Evolutionary conservation across 1,140 invertebrate genomes (phyloP), one percentile per base, ranked within the genome.

Genomic region (Batillaria attramentaria): DNA sequence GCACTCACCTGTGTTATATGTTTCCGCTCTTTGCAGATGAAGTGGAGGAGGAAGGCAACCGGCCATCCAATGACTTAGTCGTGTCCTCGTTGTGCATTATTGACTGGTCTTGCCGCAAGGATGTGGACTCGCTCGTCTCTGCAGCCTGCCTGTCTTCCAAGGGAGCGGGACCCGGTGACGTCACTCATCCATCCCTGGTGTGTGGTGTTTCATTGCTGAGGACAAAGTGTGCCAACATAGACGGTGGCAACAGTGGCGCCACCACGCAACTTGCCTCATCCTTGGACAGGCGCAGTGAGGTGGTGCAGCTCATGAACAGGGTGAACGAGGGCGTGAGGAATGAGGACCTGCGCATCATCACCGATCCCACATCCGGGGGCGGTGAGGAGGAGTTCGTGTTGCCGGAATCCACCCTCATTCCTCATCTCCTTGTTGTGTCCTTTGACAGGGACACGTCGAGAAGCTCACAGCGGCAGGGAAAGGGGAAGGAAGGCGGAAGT

Each of bases 251-350:
- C 41, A 18, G 46, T 24, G 20, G 46, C 2, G 41, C 73, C 13
- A 62, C 73, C 13, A 39, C 73, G 20, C 50, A 75, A 33, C 73
- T 70, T 18, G 72, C 76, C 16, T 60, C 75, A 5, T 65, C 65
- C 33, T 16, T 41, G 57, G 77, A 83, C 42, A 72, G 78, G 18
- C 78, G 81, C 37, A 84, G 82, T 69, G 83, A 82, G 60, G 84
- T 93, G 37, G 93, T 94, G 50, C 92, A 92, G 70, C 91, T 93
- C 18, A 92, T 94, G 92, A 94, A 94, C 81, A 92, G 93, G 88
- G 93, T 93, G 28, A 94, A 94, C 85, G 92, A 93, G 86, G 93
- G 92, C 42, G 90, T 90, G 10, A 93, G 89, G 79, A 92, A 84
- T 82, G 86, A 87, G 35, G 60, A 73, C 24, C 33, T 77, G 3